Base-by-base conservation (phyloP, 2,797 vertebrate species). In the Trachops cirrhosus region DNA sequence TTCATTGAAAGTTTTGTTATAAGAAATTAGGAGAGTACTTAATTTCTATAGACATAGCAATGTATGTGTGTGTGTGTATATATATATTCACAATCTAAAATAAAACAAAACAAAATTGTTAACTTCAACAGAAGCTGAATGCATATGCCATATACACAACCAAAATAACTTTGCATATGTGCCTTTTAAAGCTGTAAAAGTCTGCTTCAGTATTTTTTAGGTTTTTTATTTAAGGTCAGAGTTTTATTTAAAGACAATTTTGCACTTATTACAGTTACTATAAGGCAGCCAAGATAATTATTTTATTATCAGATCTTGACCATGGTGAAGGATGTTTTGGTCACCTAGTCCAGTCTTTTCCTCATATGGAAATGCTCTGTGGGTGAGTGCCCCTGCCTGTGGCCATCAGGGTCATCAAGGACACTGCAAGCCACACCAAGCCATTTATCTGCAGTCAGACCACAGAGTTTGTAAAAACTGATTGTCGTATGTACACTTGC, bases 1-100 rank as follows among this genome's bases (percentile, higher is more conserved):
- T 94, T 10, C 32, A 73, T 74, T 79, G 34, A 39, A 59, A 80
- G 7, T 52, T n/a, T 71, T 67, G 15, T 71, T n/a, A 48, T 19
- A 59, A 78, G 48, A 78, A 34, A 78, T 37, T 89, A 32, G 46
- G 39, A 62, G 32, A 73, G 19, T 68, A 41, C 11, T 52, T 67
- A 9, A 6, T 39, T 91, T 80, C 50, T 75, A 6, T 62, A 52
- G 8, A 39, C 7, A 48, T 6, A 91, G 0, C 19, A 59, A 50
- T 84, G 22, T 57, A 9, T 24, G 52, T 54, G 21, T 54, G 52
- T 24, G 22, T 57, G 54, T 52, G 19, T 50, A 19, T 50, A 50
- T 52, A 94, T 48, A 57, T 82, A 71, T 79, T 92, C 12, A 91
- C 26, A 83, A 64, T 64, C 15, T 74, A 78, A 79, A 71, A 37